Evolutionary conservation across 2,113 vertebrate species (phyloP), one percentile per base, ranked within the genome.

Genomic region (Corythaixoides concolor): DNA sequence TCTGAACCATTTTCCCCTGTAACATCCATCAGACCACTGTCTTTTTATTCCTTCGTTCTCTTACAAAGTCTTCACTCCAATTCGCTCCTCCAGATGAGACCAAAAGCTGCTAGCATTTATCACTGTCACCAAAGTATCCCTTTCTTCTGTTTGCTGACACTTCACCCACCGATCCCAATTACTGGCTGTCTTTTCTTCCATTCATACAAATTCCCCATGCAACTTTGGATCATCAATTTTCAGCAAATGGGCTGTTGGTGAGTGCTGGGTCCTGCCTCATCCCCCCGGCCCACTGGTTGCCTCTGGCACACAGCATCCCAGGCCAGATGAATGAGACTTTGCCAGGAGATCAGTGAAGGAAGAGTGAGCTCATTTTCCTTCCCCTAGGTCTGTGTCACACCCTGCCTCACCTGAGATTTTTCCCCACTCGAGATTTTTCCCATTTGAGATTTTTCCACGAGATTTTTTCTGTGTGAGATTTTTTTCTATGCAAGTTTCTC

Each of bases 161-260:
- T 95, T 97, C 92, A 95, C 91, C 92, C 91, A 95, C 97, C 74
- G 62, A 97, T 97, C 92, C 97, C 92, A 97, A 94, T 95, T 97
- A 97, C 95, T 89, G 81, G 12, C 87, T 97, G 95, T 95, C 95
- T 97, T 95, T 92, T 90, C 95, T 92, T 91, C 95, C 81, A 95
- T 92, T 97, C 95, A 96, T 74, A 95, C 92, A 92, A 95, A 97
- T 95, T 87, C 96, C 91, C 96, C 70, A 85, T 83, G 91, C 89
- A 96, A 95, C 96, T 94, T 85, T 55, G 81, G 95, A 95, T 84
- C 93, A 96, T 97, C 94, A 94, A 88, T 96, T 97, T 75, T 92
- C 88, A 89, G 94, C 69, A 92, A 95, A 95, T 80, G 50, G 89
- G 89, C 91, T 94, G 66, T 28, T 91, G 87, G 91, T 0, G 7